These are phyloP conservation scores for Emydoidea blandingii DNA, from an alignment of 2,797 vertebrate species.

Conservation along the genomic window DNA sequence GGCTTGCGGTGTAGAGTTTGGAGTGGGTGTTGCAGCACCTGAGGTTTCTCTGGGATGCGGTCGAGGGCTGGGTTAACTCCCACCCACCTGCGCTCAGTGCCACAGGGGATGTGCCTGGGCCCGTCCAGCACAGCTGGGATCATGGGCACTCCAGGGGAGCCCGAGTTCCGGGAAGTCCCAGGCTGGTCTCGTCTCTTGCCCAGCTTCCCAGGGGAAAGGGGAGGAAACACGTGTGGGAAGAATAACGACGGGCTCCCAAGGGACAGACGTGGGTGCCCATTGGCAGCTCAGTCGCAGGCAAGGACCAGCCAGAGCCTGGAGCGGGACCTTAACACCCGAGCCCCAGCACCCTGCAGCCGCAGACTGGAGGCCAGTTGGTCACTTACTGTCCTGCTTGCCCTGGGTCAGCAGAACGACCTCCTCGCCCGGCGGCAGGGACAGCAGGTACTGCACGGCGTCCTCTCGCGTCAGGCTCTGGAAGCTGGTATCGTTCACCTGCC, in stretches of 20 bases:
- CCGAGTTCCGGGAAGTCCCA: neutral
- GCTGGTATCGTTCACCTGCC: conserved; percentile 89
- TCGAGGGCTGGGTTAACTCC: neutral
- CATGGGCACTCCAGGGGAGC: neutral
- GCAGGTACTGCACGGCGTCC: conserved; percentile 92
- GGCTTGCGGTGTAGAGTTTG: neutral
- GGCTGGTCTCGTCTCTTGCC: neutral
- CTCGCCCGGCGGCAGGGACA: conserved; percentile 85
- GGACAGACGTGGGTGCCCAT: neutral
- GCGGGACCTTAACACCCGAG: neutral
- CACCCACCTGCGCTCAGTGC: neutral
- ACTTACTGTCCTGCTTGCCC: conserved; percentile 95
- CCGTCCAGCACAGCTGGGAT: neutral
- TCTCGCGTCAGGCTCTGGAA: conserved; percentile 93
- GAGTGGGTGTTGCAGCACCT: too few relatives aligned
- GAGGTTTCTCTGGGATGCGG: neutral
- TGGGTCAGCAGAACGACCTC: conserved; percentile 86
- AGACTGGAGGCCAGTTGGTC: neutral
- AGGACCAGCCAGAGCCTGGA: neutral
- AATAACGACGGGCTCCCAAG: neutral
- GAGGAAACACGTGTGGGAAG: neutral
- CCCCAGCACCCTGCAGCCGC: neutral
- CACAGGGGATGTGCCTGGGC: neutral
- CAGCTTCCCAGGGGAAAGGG: neutral
- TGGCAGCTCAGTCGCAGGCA: neutral